These are phyloP conservation scores for Sinotaia quadrata DNA, from an alignment of 2,888 invertebrate species.

Conservation along the genomic window DNA sequence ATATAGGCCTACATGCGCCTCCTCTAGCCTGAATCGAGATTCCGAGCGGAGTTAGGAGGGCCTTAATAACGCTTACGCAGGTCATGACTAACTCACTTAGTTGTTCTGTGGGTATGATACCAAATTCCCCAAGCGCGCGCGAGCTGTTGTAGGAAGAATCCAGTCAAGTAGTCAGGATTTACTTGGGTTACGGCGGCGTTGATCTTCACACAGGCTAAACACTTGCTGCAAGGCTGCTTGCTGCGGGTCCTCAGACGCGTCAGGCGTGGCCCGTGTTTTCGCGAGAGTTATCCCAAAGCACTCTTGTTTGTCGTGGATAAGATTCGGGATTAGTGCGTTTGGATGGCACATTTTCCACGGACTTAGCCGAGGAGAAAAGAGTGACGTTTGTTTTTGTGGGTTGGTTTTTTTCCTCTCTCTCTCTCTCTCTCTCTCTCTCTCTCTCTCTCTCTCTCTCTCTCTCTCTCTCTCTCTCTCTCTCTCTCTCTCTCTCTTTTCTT, in stretches of 20 bases:
- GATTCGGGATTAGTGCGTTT: constrained; percentile 29
- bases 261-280: constrained; percentile 20
- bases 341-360: constrained; percentile 24
- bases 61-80: neutral
- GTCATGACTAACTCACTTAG: neutral
- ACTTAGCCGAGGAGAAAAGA: too few species aligned
- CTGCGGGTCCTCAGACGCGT: constrained; percentile 12
- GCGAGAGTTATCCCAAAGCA: constrained; percentile 13
- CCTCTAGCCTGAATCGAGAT: too few species aligned
- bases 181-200: neutral
- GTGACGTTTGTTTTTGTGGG: too few species aligned
- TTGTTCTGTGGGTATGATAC: neutral
- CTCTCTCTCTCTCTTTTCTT: too few species aligned
- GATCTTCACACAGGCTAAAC: constrained; percentile 1
- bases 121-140: neutral
- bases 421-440: too few species aligned
- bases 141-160: neutral
- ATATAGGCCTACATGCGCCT: too few species aligned
- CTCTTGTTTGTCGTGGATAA: constrained; percentile 27
- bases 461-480: too few species aligned
- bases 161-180: constrained; percentile 10
- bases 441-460: too few species aligned
- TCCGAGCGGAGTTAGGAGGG: too few species aligned
- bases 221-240: constrained; percentile 5
- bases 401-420: too few species aligned